Percentiles rank a stretch among this genome's conserved stretches.
Evolutionary conservation across 1,140 invertebrate species (phyloP).

Genomic region (Euglossa dilemma): DNA sequence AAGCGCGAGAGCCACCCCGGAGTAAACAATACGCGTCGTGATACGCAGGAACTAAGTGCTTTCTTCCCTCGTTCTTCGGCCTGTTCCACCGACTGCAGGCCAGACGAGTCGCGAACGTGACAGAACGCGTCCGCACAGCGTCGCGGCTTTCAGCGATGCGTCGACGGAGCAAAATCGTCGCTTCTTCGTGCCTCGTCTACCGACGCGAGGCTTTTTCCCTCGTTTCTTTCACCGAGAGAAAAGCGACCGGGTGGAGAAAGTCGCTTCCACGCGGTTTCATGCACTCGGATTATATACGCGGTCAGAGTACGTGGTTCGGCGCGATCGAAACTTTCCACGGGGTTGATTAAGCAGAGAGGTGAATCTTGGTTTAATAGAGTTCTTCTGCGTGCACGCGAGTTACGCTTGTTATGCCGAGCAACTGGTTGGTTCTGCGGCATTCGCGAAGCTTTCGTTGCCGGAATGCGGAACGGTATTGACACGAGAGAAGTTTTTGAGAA

Average conservation of each 20-base stretch:
- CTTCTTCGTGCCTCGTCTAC: neutral
- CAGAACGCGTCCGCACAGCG: neutral
- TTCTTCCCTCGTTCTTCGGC: neutral
- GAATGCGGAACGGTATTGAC: too few relatives aligned
- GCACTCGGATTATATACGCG: neutral
- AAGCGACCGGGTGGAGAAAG: neutral
- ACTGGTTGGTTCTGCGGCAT: neutral
- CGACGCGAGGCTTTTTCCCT: neutral
- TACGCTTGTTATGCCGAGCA: too few relatives aligned
- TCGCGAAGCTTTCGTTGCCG: neutral
- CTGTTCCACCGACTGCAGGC: neutral
- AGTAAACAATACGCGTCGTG: conserved; percentile 31
- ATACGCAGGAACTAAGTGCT: conserved; percentile 21
- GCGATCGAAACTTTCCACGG: neutral
- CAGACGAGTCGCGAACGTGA: conserved; percentile 21
- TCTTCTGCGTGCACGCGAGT: neutral
- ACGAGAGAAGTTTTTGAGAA: too few relatives aligned
- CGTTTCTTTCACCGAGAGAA: neutral
- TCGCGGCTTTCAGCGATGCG: conserved; percentile 26
- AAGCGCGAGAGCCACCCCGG: neutral
- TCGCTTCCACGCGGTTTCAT: neutral
- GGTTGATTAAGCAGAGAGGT: conserved; percentile 2
- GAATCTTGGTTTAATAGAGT: neutral
- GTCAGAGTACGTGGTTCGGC: neutral
- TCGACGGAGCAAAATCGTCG: neutral